Conservation (phyloP, 2,888 invertebrate species). For the Hoplodrina blanda region DNA sequence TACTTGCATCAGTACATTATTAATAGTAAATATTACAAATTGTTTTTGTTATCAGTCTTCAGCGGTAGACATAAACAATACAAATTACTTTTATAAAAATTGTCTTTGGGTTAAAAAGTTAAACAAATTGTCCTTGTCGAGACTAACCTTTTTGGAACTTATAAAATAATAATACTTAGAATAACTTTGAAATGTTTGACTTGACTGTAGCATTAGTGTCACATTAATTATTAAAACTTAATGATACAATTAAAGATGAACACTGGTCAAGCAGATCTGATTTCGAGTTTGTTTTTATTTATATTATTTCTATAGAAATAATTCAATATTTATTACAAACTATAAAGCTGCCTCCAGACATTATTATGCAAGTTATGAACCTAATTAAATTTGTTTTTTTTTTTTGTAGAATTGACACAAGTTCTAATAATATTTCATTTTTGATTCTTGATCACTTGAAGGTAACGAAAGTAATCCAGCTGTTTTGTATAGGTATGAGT, state of each 20-base stretch:
- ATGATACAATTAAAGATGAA: background rate
- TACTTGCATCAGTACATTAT: conserved; percentile 34
- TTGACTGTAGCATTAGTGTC: conserved; percentile 1
- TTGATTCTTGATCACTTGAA: background rate
- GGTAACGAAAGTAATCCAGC: too few species aligned
- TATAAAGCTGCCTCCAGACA: background rate
- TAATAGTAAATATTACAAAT: conserved; percentile 55
- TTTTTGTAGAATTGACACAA: background rate
- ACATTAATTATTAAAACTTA: background rate
- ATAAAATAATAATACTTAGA: conserved; percentile 51
- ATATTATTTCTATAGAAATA: background rate
- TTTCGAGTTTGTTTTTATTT: background rate
- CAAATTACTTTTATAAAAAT: conserved; percentile 9
- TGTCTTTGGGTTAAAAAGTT: conserved; percentile 55
- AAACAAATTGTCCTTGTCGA: conserved; percentile 7
- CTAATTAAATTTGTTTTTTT: background rate
- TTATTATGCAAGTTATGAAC: too few species aligned
- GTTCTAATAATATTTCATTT: background rate
- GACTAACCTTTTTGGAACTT: conserved; percentile 21
- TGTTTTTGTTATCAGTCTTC: conserved; percentile 69
- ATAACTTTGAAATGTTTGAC: conserved; percentile 14
- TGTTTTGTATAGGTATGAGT: too few species aligned
- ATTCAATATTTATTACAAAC: background rate
- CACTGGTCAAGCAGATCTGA: background rate
- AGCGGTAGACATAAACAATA: conserved; percentile 42